Evolutionary conservation across 30 jellyfish, hydroid and myxozoan species (phyloP).

Genomic region (Hydractinia symbiolongicarpus): DNA sequence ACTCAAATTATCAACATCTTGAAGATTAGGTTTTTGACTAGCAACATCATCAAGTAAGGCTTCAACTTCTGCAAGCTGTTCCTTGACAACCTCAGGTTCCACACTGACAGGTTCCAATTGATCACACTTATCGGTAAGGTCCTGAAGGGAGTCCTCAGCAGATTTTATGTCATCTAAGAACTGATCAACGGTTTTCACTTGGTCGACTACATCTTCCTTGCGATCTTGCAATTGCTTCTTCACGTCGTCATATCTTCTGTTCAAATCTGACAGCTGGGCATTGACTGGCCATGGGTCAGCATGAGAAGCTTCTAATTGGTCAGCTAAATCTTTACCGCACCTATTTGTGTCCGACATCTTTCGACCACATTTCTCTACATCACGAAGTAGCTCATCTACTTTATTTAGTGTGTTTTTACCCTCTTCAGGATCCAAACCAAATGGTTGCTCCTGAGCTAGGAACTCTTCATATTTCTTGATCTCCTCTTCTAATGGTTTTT

Average conservation of each 20-base stretch:
- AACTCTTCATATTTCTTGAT: slow-evolving; percentile 31
- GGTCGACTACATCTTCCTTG: slow-evolving; percentile 39
- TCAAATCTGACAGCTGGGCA: slow-evolving; percentile 31
- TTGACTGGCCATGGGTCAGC: slow-evolving; percentile 46
- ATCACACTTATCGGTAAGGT: slow-evolving; percentile 25
- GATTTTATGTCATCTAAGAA: slow-evolving; percentile 19
- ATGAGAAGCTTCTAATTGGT: slow-evolving; percentile 34
- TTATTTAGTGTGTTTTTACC: slow-evolving; percentile 37
- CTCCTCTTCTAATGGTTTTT: slow-evolving; percentile 48
- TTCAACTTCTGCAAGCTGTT: slow-evolving; percentile 61
- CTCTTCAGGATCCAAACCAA: slow-evolving; percentile 50
- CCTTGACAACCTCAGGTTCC: slow-evolving; percentile 54
- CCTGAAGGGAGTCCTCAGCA: slow-evolving; percentile 34
- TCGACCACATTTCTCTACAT: slow-evolving; percentile 37
- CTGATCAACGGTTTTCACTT: slow-evolving; percentile 33
- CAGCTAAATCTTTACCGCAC: slow-evolving; percentile 39
- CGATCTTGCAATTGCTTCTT: slow-evolving; percentile 27
- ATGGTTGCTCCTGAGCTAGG: slow-evolving; percentile 45
- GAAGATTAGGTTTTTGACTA: slow-evolving; percentile 29
- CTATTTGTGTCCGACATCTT: slow-evolving; percentile 20
- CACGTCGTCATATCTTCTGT: slow-evolving; percentile 47
- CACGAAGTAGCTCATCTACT: slow-evolving; percentile 30
- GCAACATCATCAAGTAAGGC: slow-evolving; percentile 53
- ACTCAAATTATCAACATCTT: slow-evolving; percentile 31
- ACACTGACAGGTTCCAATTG: slow-evolving; percentile 24